A percentile compares a stretch with the other conserved stretches of the same genome.
Conservation (phyloP, 2,797 vertebrate genomes). For the Crocodylus rhombifer region DNA sequence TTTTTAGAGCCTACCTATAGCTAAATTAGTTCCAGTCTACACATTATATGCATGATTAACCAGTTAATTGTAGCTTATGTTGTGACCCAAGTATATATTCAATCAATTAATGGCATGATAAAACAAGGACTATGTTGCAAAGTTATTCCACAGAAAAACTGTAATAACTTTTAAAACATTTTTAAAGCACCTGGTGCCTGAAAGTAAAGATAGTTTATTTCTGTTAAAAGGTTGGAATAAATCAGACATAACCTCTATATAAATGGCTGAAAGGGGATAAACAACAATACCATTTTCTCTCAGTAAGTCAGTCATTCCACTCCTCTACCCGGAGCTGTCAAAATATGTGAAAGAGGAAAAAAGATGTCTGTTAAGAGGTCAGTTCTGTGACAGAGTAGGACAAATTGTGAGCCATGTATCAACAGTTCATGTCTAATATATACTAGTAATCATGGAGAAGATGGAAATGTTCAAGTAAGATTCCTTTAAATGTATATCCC, state of each 20-base stretch:
- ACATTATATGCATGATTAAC: too few relatives aligned
- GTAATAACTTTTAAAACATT: too few relatives aligned
- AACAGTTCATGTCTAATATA: conserved; percentile 18
- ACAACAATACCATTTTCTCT: not conserved
- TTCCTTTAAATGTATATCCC: conserved; percentile 8
- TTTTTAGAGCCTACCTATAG: too few relatives aligned
- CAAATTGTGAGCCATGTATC: conserved; percentile 1
- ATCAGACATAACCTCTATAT: not conserved
- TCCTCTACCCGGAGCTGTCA: not conserved
- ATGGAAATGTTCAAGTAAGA: not conserved
- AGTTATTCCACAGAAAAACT: too few relatives aligned
- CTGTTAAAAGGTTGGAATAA: not conserved
- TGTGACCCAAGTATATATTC: too few relatives aligned
- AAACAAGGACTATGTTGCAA: too few relatives aligned
- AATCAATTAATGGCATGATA: too few relatives aligned
- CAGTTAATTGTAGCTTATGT: too few relatives aligned
- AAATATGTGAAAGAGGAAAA: not conserved
- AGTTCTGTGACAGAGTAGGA: not conserved
- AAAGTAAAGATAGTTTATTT: not conserved
- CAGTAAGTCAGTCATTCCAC: too few relatives aligned
- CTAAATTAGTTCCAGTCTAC: too few relatives aligned
- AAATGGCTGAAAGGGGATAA: not conserved
- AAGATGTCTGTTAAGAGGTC: not conserved
- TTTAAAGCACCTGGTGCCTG: too few relatives aligned
- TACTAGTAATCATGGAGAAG: not conserved